Base-by-base conservation (phyloP, 2,888 invertebrate species). In the Andrena hattorfiana region DNA sequence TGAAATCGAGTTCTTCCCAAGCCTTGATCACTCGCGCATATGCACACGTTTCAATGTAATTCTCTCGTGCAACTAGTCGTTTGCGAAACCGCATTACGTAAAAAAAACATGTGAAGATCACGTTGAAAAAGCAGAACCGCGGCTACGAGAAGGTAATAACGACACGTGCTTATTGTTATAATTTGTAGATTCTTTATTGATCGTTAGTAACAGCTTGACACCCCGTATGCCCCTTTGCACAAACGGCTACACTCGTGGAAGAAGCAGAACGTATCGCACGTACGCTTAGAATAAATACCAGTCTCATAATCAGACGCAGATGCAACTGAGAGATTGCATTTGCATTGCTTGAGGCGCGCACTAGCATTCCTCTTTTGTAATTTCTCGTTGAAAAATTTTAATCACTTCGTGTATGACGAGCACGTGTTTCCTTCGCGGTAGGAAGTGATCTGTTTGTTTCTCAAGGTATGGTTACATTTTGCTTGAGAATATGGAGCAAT, bases 31-130 rank as follows among this genome's bases (percentile, higher is more conserved):
- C n/a, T 26, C 54, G 35, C 48, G 5, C 13, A 26, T 35, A 48
- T 48, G 30, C n/a, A 16, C 54, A 48, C 30, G 20, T 16, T 56
- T 10, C 51, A 67, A 60, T 42, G 20, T 10, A 5, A 42, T 63
- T 54, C 64, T 42, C 42, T 26, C 7, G 23, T 26, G 13, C 51
- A 30, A 51, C 2, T 10, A 48, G 62, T 70, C 54, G 51, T 56
- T 66, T 59, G 28, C 13, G 35, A 59, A 66, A 59, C 35, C 3
- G 6, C 28, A 6, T 75, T 79, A 75, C 69, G 63, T 59, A 75
- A 75, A 64, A 49, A 64, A 59, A 13, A 49, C 54, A 60, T 72
- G 51, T 3, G 56, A 69, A 10, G 42, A 49, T 64, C n/a, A 63
- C 63, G 28, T 35, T 48, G 63, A 35, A 62, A 49, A 42, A 56